Conservation (phyloP, 2,888 invertebrate species). For the Geotrupes spiniger region DNA sequence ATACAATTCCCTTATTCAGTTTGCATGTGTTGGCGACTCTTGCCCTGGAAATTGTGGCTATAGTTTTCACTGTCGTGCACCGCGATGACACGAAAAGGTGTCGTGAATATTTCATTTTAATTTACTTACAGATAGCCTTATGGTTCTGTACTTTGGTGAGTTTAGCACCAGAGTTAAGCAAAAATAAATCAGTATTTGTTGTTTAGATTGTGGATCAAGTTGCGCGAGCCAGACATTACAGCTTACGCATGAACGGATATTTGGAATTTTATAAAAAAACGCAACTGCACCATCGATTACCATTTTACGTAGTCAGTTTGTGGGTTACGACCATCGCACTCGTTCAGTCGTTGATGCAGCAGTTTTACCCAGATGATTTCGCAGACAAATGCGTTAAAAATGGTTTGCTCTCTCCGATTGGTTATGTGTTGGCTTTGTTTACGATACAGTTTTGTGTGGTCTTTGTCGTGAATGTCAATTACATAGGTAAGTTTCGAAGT, state of each 20-base stretch:
- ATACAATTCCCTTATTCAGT: slow-evolving; percentile 41
- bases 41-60: slow-evolving; percentile 43
- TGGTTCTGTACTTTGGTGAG: slow-evolving; percentile 60
- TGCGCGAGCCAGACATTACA: slow-evolving; percentile 59
- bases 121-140: slow-evolving; percentile 57
- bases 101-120: slow-evolving; percentile 58
- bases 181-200: slow-evolving; percentile 13
- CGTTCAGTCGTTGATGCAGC: slow-evolving; percentile 57
- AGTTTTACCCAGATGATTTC: slow-evolving; percentile 56
- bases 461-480: slow-evolving; percentile 52
- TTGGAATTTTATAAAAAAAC: slow-evolving; percentile 66
- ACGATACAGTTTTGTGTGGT: slow-evolving; percentile 55
- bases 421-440: slow-evolving; percentile 58
- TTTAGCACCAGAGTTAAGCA: slow-evolving; percentile 9
- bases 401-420: slow-evolving; percentile 54
- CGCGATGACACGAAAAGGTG: slow-evolving; percentile 51
- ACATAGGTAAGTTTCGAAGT: slow-evolving; percentile 52
- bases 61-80: slow-evolving; percentile 43
- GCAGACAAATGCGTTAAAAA: slow-evolving; percentile 53
- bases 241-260: slow-evolving; percentile 62
- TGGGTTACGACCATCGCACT: slow-evolving; percentile 60
- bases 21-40: slow-evolving; percentile 42
- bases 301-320: slow-evolving; percentile 61
- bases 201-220: slow-evolving; percentile 58
- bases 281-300: slow-evolving; percentile 57